These are phyloP conservation scores for Volucella inflata DNA, from an alignment of 2,888 invertebrate genomes.

Conservation along the genomic window DNA sequence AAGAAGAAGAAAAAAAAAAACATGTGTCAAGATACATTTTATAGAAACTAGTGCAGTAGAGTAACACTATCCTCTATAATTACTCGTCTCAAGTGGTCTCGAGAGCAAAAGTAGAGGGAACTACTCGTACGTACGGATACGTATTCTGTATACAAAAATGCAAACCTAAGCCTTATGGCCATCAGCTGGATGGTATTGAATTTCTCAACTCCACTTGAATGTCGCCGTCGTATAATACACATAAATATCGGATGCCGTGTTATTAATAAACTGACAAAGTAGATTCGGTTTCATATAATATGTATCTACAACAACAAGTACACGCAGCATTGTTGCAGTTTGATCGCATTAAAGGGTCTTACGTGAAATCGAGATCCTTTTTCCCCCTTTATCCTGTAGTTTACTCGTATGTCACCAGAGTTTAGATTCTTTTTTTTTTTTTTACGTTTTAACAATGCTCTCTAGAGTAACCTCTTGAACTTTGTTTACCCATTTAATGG, in stretches of 20 bases:
- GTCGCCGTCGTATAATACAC: slow-evolving; percentile 65
- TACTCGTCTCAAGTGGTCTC: slow-evolving; percentile 66
- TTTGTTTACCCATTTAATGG: slow-evolving; percentile 69
- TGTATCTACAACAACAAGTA: slow-evolving; percentile 13
- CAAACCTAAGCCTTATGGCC: slow-evolving; percentile 71
- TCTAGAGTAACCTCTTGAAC: slow-evolving; percentile 32
- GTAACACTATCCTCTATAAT: slow-evolving; percentile 74
- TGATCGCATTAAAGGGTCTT: slow-evolving; percentile 73
- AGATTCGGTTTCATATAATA: slow-evolving; percentile 71
- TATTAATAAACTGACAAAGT: slow-evolving; percentile 60
- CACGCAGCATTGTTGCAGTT: slow-evolving; percentile 72
- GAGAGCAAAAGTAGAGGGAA: slow-evolving; percentile 5
- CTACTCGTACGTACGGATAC: background rate
- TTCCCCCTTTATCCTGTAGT: slow-evolving; percentile 24
- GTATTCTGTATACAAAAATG: slow-evolving; percentile 34
- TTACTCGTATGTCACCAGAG: too few relatives aligned
- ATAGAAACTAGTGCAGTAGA: slow-evolving; percentile 64
- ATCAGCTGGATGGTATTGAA: slow-evolving; percentile 74
- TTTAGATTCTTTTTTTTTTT: too few relatives aligned
- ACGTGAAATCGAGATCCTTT: slow-evolving; percentile 72
- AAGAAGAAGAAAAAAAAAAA: slow-evolving; percentile 32
- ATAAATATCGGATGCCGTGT: slow-evolving; percentile 40
- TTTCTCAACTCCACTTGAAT: slow-evolving; percentile 70
- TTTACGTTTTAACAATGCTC: too few relatives aligned
- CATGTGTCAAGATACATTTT: slow-evolving; percentile 68